Conservation (phyloP, 2,797 vertebrate genomes). For the Rhinoraja longicauda region DNA sequence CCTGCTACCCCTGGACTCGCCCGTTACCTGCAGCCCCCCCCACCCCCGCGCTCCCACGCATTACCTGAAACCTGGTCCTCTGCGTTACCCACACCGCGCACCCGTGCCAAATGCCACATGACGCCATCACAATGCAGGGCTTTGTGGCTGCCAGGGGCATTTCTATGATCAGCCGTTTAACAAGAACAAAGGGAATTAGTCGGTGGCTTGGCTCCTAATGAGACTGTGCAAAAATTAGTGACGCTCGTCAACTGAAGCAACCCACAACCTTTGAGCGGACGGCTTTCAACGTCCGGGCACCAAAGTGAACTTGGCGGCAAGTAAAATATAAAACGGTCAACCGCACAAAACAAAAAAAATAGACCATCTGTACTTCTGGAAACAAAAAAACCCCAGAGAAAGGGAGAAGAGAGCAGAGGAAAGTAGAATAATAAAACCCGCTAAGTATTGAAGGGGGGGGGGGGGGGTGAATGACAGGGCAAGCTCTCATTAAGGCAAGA, state of each 20-base stretch:
- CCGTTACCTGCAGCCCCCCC: neutral
- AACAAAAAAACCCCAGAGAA: constrained; percentile 49
- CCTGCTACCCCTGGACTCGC: neutral
- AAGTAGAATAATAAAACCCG: constrained; percentile 45
- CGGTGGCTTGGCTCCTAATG: constrained; percentile 78
- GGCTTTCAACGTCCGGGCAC: constrained; percentile 56
- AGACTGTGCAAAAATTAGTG: constrained; percentile 78
- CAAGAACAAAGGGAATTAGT: constrained; percentile 78
- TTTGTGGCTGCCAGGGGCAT: constrained; percentile 64
- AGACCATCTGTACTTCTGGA: constrained; percentile 78
- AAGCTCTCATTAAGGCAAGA: constrained; percentile 56
- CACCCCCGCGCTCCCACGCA: constrained; percentile 9
- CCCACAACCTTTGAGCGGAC: constrained; percentile 72
- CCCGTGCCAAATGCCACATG: constrained; percentile 41
- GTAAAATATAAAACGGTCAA: constrained; percentile 64
- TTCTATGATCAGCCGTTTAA: constrained; percentile 72
- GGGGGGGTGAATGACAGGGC: neutral
- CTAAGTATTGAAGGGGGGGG: neutral
- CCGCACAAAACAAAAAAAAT: constrained; percentile 44
- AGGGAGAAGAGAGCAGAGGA: constrained; percentile 53
- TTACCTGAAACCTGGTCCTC: constrained; percentile 39
- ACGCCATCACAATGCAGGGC: constrained; percentile 43
- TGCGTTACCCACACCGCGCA: neutral
- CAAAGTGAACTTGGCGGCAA: constrained; percentile 20
- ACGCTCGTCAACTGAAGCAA: constrained; percentile 89